Conservation (phyloP, 2,113 vertebrate species). For the Caretta caretta region DNA sequence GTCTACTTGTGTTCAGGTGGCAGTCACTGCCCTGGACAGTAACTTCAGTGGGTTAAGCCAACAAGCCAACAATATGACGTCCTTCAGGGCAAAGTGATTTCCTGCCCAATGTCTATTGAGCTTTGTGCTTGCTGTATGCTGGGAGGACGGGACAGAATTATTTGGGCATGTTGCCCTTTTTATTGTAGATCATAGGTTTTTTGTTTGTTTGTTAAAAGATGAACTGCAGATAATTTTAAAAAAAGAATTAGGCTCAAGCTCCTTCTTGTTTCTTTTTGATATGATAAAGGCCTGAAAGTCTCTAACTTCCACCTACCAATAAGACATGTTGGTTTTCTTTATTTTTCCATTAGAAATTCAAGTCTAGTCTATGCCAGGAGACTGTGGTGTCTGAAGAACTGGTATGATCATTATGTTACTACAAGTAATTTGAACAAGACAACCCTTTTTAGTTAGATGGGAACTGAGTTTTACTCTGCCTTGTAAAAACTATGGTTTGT, state of each 20-base stretch:
- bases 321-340: not conserved
- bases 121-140: accelerated
- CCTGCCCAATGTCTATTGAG: not conserved
- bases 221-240: not conserved
- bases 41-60: not conserved
- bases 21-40: not conserved
- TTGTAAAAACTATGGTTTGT: not conserved
- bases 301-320: not conserved
- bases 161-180: not conserved
- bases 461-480: not conserved
- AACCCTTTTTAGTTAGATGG: not conserved
- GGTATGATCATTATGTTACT: not conserved
- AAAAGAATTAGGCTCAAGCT: not conserved
- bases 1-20: not conserved
- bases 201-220: not conserved
- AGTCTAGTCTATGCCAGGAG: not conserved
- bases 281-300: not conserved
- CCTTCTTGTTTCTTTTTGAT: not conserved
- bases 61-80: not conserved
- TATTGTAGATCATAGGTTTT: not conserved
- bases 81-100: not conserved
- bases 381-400: not conserved
- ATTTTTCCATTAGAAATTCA: not conserved
- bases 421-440: not conserved
- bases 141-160: not conserved